phyloP scores from a whole-genome alignment of 2,113 vertebrate species.

The Hylia prasina region DNA sequence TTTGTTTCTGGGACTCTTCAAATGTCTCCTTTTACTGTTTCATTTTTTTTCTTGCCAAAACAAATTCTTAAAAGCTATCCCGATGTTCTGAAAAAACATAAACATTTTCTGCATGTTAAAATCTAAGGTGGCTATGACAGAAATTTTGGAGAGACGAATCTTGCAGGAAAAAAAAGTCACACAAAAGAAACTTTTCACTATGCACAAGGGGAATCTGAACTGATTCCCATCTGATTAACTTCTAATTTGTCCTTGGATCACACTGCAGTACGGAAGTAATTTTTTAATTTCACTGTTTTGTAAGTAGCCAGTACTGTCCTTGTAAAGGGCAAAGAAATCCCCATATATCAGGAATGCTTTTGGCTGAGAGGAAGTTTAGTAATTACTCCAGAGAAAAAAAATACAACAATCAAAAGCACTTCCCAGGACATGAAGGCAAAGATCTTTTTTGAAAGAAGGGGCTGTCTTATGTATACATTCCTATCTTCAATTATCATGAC shows the following conservation, averaged over 20 bases:
- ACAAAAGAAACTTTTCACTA: not conserved
- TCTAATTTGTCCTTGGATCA: constrained; percentile 29
- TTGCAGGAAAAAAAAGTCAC: not conserved
- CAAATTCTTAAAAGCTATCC: constrained; percentile 51
- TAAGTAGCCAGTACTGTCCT: constrained; percentile 10
- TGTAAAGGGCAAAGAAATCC: constrained; percentile 2
- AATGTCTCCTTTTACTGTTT: constrained; percentile 43
- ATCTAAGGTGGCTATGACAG: not conserved
- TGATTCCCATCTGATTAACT: constrained; percentile 20
- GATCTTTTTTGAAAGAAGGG: constrained; percentile 1
- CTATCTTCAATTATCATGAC: not conserved
- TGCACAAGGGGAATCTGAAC: not conserved
- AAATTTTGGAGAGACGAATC: not conserved
- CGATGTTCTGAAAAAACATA: not conserved
- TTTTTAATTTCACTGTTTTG: constrained; percentile 42
- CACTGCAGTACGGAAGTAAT: not conserved
- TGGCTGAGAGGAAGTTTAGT: not conserved
- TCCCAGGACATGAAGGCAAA: not conserved
- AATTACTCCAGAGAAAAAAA: constrained; percentile 7
- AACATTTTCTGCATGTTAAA: not conserved
- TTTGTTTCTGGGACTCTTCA: constrained; percentile 66
- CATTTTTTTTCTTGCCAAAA: constrained; percentile 57
- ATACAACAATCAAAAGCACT: not conserved
- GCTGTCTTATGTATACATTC: not conserved
- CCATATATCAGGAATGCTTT: constrained; percentile 21